Evolutionary conservation across 2,113 vertebrate genomes (phyloP), one percentile per base, ranked within the genome.

Genomic region (Cynoglossus semilaevis): DNA sequence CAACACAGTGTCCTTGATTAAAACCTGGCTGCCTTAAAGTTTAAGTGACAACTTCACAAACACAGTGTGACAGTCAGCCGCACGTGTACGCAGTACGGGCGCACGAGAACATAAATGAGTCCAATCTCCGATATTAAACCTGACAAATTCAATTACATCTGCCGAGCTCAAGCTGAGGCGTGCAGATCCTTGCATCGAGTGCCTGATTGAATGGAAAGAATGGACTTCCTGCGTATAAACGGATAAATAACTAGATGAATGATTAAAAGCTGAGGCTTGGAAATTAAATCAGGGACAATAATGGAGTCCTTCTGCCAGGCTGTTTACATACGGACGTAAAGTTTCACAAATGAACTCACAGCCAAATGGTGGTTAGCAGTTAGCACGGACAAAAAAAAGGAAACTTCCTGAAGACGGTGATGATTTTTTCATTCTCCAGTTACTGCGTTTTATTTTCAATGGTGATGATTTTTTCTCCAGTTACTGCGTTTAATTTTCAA

Each of bases 1-100:
- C 81, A 72, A 51, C 66, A 73, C 70, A 72, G 66, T 69, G 80
- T 76, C 82, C 80, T 48, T 53, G 59, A 72, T 64, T 52, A 52
- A 47, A 58, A 56, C 19, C 46, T 50, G 19, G 48, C 54, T 37
- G 29, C 15, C 9, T 51, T 36, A 40, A 54, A 53, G 38, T 36
- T 38, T 51, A 6, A 45, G 8, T 12, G 43, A 56, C 29, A 47
- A 42, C 36, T 58, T 57, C 13, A 43, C 55, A 68, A 64, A 58
- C 49, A 37, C 1, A 1, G 13, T 10, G 13, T 48, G 51, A 57
- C 37, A 34, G 17, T 2, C 15, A 50, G 22, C 42, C 9, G 15
- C 18, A 16, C 15, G n/a, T 1, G 8, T 11, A 17, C 42, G 44
- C 1, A 40, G 12, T 15, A 11, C 13, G 19, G 12, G 51, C 9